Evolutionary conservation across 2,888 invertebrate genomes (phyloP).

Genomic region (Scelioninae gen. 1): DNA sequence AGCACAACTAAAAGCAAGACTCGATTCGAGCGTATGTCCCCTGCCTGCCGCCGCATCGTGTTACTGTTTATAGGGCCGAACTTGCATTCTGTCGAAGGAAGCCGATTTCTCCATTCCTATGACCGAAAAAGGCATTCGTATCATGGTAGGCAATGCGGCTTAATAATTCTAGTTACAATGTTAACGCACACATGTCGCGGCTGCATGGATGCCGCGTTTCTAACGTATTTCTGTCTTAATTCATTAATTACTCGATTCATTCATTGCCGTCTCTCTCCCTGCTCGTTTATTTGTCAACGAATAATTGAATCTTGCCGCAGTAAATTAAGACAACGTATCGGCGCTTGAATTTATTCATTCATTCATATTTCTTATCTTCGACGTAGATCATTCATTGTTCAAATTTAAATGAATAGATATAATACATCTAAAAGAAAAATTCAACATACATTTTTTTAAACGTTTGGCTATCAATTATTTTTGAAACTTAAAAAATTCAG

Average conservation of each 20-base stretch:
- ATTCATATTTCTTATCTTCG: slow-evolving; percentile 60
- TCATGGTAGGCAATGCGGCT: slow-evolving; percentile 68
- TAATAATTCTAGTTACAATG: slow-evolving; percentile 70
- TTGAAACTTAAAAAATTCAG: background rate
- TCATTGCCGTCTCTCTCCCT: slow-evolving; percentile 54
- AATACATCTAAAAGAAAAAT: slow-evolving; percentile 11
- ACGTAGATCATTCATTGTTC: slow-evolving; percentile 51
- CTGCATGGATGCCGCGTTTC: slow-evolving; percentile 34
- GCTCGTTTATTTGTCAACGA: slow-evolving; percentile 68
- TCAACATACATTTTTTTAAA: background rate
- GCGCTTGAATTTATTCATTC: slow-evolving; percentile 57
- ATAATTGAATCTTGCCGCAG: slow-evolving; percentile 59
- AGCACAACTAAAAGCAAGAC: slow-evolving; percentile 79
- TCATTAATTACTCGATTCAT: slow-evolving; percentile 70
- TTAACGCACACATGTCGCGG: slow-evolving; percentile 46
- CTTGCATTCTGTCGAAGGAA: slow-evolving; percentile 77
- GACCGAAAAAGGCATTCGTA: slow-evolving; percentile 74
- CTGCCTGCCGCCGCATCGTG: slow-evolving; percentile 73
- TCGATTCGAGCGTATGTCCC: slow-evolving; percentile 74
- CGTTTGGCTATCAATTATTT: background rate
- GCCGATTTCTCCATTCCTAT: slow-evolving; percentile 73
- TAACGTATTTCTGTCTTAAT: slow-evolving; percentile 61
- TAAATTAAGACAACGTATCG: slow-evolving; percentile 65
- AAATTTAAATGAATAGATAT: slow-evolving; percentile 23
- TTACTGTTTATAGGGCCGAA: slow-evolving; percentile 80